Percentiles rank a stretch among this genome's conserved stretches.
These are phyloP conservation scores for Sorex araneus DNA, from an alignment of 2,113 vertebrate genomes.

Conservation along the genomic window DNA sequence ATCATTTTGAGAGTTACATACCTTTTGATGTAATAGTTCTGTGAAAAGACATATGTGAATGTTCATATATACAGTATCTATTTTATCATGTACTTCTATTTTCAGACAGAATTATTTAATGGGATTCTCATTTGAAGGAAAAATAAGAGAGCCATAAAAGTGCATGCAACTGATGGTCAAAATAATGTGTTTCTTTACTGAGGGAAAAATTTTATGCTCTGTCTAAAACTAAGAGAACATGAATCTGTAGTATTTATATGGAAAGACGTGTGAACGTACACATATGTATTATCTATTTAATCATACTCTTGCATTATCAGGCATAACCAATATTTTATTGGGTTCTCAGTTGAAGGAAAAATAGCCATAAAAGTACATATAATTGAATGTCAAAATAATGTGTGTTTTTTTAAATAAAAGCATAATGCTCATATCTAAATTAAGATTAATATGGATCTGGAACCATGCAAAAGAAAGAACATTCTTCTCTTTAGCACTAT, in stretches of 20 bases:
- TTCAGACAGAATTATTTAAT: slow-evolving; percentile 8
- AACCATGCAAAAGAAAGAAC: neutral
- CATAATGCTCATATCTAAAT: neutral
- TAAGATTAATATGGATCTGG: neutral
- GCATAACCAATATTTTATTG: no score
- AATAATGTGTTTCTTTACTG: neutral
- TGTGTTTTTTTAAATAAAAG: no score
- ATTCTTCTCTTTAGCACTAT: neutral
- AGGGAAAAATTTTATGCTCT: no score
- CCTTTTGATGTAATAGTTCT: neutral
- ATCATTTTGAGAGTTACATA: neutral
- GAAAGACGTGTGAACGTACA: no score
- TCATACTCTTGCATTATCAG: no score
- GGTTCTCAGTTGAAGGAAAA: neutral
- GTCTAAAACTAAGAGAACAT: neutral
- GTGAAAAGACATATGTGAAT: neutral
- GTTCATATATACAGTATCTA: neutral
- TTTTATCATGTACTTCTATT: neutral
- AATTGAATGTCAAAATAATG: neutral
- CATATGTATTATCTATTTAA: no score
- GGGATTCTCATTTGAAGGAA: slow-evolving; percentile 5
- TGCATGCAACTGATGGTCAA: neutral
- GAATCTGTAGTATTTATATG: neutral
- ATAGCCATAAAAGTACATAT: neutral
- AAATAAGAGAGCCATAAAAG: neutral